phyloP scores from a whole-genome alignment of 2,113 vertebrate species.

The Willisornis vidua region DNA sequence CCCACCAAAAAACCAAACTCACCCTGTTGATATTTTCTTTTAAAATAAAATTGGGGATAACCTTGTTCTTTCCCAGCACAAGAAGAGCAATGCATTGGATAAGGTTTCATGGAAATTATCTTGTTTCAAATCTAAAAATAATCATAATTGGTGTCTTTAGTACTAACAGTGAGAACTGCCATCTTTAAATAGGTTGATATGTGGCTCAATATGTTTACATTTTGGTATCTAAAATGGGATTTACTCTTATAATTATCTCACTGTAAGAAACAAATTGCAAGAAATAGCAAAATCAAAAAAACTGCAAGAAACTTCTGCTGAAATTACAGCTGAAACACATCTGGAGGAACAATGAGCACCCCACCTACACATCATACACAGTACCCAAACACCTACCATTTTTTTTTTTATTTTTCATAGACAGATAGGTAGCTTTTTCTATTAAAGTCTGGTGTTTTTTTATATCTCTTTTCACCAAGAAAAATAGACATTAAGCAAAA shows the following conservation, averaged over 20 bases:
- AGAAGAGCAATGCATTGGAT: not conserved
- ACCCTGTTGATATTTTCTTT: not conserved
- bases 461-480: not conserved
- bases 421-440: not conserved
- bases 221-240: not conserved
- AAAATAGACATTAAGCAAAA: not conserved
- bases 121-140: slow-evolving; percentile 17
- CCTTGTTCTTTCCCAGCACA: not conserved
- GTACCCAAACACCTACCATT: not conserved
- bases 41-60: not conserved
- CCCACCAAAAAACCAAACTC: not conserved
- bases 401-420: not conserved
- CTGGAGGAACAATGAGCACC: not conserved
- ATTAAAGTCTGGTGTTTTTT: rapidly evolving
- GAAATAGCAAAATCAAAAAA: slow-evolving; percentile 1
- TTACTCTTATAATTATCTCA: not conserved
- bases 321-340: not conserved
- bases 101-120: not conserved
- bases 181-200: not conserved
- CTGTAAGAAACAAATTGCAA: not conserved
- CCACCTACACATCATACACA: not conserved
- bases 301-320: not conserved
- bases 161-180: not conserved
- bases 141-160: not conserved
- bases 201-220: not conserved